Conservation (phyloP, 2,113 vertebrate species). For the Cathartes aura region DNA sequence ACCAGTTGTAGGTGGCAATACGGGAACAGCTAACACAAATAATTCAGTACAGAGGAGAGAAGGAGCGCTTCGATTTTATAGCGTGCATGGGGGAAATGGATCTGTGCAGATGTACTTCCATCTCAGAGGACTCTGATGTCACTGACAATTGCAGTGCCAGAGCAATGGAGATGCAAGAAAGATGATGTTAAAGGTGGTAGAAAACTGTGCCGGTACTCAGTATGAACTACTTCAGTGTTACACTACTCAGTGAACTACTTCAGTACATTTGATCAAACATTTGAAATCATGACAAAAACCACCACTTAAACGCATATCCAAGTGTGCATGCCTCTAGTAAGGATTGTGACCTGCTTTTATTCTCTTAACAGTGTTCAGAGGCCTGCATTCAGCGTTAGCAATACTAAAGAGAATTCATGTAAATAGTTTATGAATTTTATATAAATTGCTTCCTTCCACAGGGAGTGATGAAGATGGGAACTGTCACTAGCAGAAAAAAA, state of each 20-base stretch:
- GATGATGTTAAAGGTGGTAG: background rate
- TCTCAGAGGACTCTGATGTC: background rate
- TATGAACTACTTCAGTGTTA: background rate
- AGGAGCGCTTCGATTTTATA: background rate
- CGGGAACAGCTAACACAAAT: background rate
- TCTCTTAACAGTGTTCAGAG: background rate
- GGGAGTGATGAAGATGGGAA: background rate
- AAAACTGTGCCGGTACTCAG: background rate
- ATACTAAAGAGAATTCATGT: background rate
- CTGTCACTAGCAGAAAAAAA: background rate
- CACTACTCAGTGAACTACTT: background rate
- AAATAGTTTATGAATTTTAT: slow-evolving; percentile 41
- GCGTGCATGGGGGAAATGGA: background rate
- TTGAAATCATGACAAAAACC: background rate
- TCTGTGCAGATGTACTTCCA: background rate
- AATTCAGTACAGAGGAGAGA: background rate
- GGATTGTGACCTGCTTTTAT: background rate
- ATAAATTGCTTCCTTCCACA: background rate
- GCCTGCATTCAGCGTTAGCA: background rate
- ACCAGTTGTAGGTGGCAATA: background rate
- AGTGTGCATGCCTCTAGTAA: background rate
- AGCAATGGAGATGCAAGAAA: background rate
- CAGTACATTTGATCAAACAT: background rate
- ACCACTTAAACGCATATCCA: background rate
- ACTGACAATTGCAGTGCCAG: background rate